Percentiles rank a stretch among this genome's conserved stretches.
Evolutionary conservation across 2,888 invertebrate species (phyloP).

Genomic region (Pinctada fucata): DNA sequence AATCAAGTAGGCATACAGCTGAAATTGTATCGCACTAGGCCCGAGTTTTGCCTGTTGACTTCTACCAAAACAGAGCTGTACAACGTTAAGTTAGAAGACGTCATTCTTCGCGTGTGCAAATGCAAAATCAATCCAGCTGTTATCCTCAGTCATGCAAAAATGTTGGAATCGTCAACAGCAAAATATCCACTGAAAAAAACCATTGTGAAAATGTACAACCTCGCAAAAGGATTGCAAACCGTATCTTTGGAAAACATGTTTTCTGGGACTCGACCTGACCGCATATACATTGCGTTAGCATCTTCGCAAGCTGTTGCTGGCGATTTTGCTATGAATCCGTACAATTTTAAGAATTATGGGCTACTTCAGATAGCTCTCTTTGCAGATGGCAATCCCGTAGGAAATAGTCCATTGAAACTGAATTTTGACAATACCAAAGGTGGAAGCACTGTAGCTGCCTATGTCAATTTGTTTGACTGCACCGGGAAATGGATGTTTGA

Average conservation of each 20-base stretch:
- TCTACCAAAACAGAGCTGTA: conserved; percentile 6
- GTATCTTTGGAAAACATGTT: conserved; percentile 41
- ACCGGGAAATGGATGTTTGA: conserved; percentile 40
- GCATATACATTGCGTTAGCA: conserved; percentile 35
- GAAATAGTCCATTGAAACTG: conserved; percentile 37
- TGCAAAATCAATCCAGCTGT: conserved; percentile 21
- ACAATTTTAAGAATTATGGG: conserved; percentile 39
- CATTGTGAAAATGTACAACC: conserved; percentile 24
- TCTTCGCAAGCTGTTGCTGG: conserved; percentile 39
- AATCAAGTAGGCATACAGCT: conserved; percentile 34
- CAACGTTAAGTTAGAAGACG: conserved; percentile 30
- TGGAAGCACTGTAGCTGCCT: conserved; percentile 24
- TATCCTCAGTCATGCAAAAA: conserved; percentile 30
- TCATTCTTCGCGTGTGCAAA: conserved; percentile 27
- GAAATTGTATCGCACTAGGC: conserved; percentile 25
- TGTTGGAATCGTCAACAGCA: conserved; percentile 35
- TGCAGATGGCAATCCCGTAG: conserved; percentile 37
- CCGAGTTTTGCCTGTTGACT: conserved; percentile 17
- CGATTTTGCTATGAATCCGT: conserved; percentile 38
- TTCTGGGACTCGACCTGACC: conserved; percentile 37
- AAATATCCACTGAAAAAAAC: conserved; percentile 29
- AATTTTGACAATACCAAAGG: conserved; percentile 30
- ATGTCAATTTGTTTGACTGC: conserved; percentile 31
- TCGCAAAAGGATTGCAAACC: conserved; percentile 29
- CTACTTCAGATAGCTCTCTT: conserved; percentile 39